Conservation (phyloP, 2,113 vertebrate species). For the Beaufortia kweichowensis region DNA sequence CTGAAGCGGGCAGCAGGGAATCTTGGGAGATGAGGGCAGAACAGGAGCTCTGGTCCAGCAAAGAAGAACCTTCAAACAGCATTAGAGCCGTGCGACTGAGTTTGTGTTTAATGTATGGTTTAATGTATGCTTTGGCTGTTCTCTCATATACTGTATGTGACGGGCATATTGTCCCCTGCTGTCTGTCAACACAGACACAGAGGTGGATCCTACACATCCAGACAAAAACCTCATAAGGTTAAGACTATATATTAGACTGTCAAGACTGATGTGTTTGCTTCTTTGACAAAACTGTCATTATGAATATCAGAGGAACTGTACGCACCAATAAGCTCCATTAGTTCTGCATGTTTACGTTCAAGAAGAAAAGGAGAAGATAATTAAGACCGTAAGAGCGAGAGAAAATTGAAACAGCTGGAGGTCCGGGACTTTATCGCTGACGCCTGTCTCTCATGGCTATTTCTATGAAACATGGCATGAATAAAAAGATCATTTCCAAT, state of each 20-base stretch:
- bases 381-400: conserved; percentile 24
- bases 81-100: conserved; percentile 36
- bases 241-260: not conserved
- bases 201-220: not conserved
- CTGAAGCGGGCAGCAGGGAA: conserved; percentile 22
- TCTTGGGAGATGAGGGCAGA: not conserved
- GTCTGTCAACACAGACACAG: conserved; percentile 41
- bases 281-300: conserved; percentile 16
- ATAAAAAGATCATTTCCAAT: conserved; percentile 33
- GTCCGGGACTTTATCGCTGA: conserved; percentile 26
- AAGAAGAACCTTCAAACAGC: conserved; percentile 44
- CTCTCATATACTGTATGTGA: conserved; percentile 33
- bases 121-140: conserved; percentile 51
- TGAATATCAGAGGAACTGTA: conserved; percentile 17
- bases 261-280: not conserved
- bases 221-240: not conserved
- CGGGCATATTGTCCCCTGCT: conserved; percentile 26
- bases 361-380: conserved; percentile 32
- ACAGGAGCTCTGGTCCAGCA: conserved; percentile 34
- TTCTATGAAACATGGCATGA: not conserved
- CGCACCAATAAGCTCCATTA: conserved; percentile 27
- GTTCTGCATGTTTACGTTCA: conserved; percentile 20
- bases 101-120: conserved; percentile 51
- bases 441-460: not conserved
- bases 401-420: conserved; percentile 44